phyloP scores from a whole-genome alignment of 2,113 vertebrate genomes.

The Gopherus flavomarginatus region DNA sequence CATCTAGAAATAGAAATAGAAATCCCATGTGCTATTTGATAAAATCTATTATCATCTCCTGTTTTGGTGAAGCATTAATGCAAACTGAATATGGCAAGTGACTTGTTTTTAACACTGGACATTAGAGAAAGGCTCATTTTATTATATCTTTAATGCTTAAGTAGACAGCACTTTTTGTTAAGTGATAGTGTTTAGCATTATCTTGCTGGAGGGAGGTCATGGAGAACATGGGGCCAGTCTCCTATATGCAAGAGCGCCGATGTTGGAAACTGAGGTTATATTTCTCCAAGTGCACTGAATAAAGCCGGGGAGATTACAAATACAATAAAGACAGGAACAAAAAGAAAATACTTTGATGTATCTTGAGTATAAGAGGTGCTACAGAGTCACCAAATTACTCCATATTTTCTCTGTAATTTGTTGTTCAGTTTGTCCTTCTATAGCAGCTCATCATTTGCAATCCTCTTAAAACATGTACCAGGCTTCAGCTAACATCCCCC shows the following conservation, averaged over 20 bases:
- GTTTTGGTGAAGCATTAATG: background rate
- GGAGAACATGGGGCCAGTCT: accelerated
- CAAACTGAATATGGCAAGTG: background rate
- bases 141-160: background rate
- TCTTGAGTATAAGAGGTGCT: background rate
- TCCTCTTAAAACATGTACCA: background rate
- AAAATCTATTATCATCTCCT: background rate
- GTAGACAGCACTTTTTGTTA: background rate
- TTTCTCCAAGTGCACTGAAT: too few relatives aligned
- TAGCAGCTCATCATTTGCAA: accelerated
- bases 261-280: accelerated
- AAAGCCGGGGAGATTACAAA: background rate
- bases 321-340: background rate
- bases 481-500: background rate
- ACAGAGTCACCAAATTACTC: background rate
- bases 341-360: background rate
- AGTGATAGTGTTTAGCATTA: accelerated
- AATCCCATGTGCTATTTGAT: background rate
- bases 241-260: accelerated
- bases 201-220: background rate
- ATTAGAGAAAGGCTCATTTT: background rate
- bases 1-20: background rate
- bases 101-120: background rate
- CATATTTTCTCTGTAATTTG: background rate
- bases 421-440: background rate